Evolutionary conservation across 35 echinoderm and acorn worm genomes (phyloP).

Genomic region (Diadema setosum): DNA sequence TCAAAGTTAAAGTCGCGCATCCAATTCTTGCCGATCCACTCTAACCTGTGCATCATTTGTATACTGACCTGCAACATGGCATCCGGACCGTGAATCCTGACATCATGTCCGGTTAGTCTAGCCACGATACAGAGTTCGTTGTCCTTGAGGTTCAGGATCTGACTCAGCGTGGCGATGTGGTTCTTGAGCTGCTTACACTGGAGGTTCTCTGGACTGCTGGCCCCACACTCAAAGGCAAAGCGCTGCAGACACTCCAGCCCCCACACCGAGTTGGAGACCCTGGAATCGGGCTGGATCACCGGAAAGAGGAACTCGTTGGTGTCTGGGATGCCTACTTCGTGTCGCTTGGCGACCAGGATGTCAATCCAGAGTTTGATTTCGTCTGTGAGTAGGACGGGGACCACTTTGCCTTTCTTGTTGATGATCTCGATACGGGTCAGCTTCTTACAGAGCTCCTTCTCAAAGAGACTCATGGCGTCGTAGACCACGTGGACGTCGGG

Average conservation of each 20-base stretch:
- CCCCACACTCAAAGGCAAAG: slow-evolving; percentile 30
- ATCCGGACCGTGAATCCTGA: slow-evolving; percentile 49
- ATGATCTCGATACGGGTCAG: slow-evolving; percentile 54
- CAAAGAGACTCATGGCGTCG: slow-evolving; percentile 30
- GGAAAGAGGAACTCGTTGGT: neutral
- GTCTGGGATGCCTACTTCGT: slow-evolving; percentile 10
- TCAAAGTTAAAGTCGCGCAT: no score
- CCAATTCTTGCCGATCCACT: no score
- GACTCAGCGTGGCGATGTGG: slow-evolving; percentile 63
- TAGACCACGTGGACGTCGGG: slow-evolving; percentile 1
- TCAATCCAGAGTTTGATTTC: slow-evolving; percentile 45
- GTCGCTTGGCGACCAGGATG: slow-evolving; percentile 1
- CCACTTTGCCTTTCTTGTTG: slow-evolving; percentile 50
- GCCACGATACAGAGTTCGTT: slow-evolving; percentile 72
- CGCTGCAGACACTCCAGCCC: slow-evolving; percentile 39
- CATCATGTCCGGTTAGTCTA: slow-evolving; percentile 65
- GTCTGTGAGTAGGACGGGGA: slow-evolving; percentile 50
- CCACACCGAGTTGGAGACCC: slow-evolving; percentile 12
- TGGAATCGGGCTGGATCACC: neutral
- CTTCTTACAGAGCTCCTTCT: slow-evolving; percentile 36
- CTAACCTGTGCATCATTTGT: no score
- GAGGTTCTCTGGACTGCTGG: slow-evolving; percentile 43
- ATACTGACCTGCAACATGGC: slow-evolving; percentile 6
- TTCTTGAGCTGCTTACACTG: slow-evolving; percentile 53
- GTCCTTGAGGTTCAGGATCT: slow-evolving; percentile 46